A percentile compares a stretch with the other conserved stretches of the same genome.
Conservation (phyloP, 2,888 invertebrate genomes). For the Troglohyphantes excavatus region DNA sequence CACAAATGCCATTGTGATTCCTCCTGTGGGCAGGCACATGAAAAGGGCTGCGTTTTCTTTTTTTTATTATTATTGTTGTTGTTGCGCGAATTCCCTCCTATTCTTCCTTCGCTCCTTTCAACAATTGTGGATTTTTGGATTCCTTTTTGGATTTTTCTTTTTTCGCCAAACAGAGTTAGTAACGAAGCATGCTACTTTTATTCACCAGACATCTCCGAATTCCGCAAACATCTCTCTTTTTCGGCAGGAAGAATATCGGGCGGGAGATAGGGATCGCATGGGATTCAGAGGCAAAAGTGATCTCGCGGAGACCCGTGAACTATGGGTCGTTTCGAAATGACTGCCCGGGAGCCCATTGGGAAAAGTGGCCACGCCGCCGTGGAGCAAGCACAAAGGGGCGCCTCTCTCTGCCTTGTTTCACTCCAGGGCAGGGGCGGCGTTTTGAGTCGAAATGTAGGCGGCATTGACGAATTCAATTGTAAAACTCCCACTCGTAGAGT, state of each 20-base stretch:
- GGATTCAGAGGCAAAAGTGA: constrained; percentile 1
- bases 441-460: too few species aligned
- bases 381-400: too few species aligned
- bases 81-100: background rate
- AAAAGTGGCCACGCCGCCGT: too few species aligned
- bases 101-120: constrained; percentile 26
- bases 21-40: constrained; percentile 67
- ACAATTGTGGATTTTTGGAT: constrained; percentile 39
- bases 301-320: constrained; percentile 49
- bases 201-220: background rate
- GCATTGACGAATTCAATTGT: too few species aligned
- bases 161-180: background rate
- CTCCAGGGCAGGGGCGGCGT: too few species aligned
- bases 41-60: constrained; percentile 41
- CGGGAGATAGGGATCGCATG: constrained; percentile 30
- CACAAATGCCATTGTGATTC: constrained; percentile 69
- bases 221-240: constrained; percentile 15
- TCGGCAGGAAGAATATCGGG: background rate
- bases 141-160: constrained; percentile 42
- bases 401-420: too few species aligned
- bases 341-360: too few species aligned
- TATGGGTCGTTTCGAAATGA: background rate
- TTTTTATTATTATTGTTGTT: background rate
- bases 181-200: constrained; percentile 53
- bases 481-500: too few species aligned